Base-by-base conservation (phyloP, 2,888 invertebrate genomes). In the Yponomeuta plumbellus region DNA sequence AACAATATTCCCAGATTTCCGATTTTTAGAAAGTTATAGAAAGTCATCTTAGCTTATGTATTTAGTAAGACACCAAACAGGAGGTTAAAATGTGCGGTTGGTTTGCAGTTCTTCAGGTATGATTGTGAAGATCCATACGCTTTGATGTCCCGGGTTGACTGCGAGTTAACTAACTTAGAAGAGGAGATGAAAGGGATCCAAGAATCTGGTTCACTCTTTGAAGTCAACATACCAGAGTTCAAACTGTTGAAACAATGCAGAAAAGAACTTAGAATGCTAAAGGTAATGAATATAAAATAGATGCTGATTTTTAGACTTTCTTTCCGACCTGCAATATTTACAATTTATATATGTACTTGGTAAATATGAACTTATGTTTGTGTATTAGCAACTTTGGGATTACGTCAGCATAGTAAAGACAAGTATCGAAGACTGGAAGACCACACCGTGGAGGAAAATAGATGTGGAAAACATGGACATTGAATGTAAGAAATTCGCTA, bases 381-480 rank as follows among this genome's bases (percentile, higher is more conserved):
- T 66, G n/a, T 71, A 73, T 56, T 80, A 97, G 94, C 97, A 97
- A 94, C 92, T 99, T 13, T 99, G 99, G 99, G 98, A 99, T 88
- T 98, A 98, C 80, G 95, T 96, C 11, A 93, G 94, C 77, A 97
- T 98, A 72, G 98, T 99, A 2, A 94, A 94, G 72, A 96, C 97
- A 4, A 96, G 97, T 77, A 97, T 99, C 68, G 96, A 97, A 76
- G 97, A 98, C 80, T 99, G 99, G 99, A 98, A 98, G 85, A 97
- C 96, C 0, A 98, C 98, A 0, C 97, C 97, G 0, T 99, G 99
- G 99, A 93, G 97, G 67, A 97, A 98, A 82, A 98, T 99, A 69
- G 98, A 99, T 79, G 98, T 98, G 58, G 99, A 99, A 87, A 98
- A 98, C 78, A 98, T 99, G 98, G 99, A 99, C 79, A 97, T 98